Evolutionary conservation across 2,888 invertebrate species (phyloP), one percentile per base, ranked within the genome.

Genomic region (Neoitamus cyanurus): DNA sequence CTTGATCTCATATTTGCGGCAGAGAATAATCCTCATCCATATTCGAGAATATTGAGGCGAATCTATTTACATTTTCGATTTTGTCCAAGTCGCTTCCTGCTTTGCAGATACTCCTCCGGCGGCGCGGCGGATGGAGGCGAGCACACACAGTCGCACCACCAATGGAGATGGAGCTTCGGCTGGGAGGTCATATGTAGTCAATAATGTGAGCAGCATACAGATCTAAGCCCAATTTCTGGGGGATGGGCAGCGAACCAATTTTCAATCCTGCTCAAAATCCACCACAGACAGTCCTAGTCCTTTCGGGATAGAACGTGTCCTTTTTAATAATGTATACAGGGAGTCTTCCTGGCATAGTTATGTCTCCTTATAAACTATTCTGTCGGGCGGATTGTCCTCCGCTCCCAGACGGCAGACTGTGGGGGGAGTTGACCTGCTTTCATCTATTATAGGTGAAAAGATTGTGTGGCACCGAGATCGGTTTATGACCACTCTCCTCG

Each of bases 51-150:
- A 58, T 58, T 20, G 25, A 11, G 9, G 58, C 46, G 58, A 31
- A 48, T 31, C 58, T 69, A 82, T 82, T 82, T 82, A 82, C 82
- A 82, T 82, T 69, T 82, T 82, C 82, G 82, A 82, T 82, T 69
- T 82, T 82, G 68, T 68, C 31, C 69, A 82, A 25, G 20, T 48
- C 25, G 34, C 69, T 37, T 69, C 34, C 82, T 82, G 36, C 31
- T 80, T 30, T 42, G 46, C 48, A 48, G 80, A 31, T 15, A 48
- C 15, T 30, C n/a, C 13, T 31, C 34, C 34, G 30, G 31, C n/a
- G n/a, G n/a, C n/a, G n/a, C n/a, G n/a, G n/a, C 31, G 37, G n/a
- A 77, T 11, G 42, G 42, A 25, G 30, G 34, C 34, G 30, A 77
- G 7, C 28, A 25, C 37, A 78, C 58, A 58, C 20, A 30, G 77